Percentiles rank a stretch among this genome's conserved stretches.
Conservation (phyloP, 2,888 invertebrate species). For the Amphipoea lucens region DNA sequence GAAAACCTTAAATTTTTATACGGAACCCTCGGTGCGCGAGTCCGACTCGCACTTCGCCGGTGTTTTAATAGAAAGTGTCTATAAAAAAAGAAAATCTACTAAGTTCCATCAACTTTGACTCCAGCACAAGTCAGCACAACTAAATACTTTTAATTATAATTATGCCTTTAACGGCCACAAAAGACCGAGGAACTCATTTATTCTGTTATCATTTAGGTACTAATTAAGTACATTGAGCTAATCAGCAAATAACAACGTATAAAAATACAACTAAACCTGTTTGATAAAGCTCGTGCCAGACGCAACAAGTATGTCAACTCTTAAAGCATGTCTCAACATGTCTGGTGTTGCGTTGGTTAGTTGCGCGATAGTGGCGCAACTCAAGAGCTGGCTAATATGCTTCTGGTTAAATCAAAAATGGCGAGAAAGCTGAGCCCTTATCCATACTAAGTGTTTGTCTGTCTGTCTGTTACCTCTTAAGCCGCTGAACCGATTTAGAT, state of each 20-base stretch:
- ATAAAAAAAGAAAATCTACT: neutral
- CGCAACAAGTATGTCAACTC: conserved; percentile 12
- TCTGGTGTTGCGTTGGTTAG: conserved; percentile 54
- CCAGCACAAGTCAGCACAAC: too few species aligned
- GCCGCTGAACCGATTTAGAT: too few species aligned
- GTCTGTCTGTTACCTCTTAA: too few species aligned
- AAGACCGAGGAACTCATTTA: conserved; percentile 41
- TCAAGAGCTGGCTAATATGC: neutral
- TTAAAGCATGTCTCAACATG: conserved; percentile 6
- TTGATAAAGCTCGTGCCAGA: conserved; percentile 19
- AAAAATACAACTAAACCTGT: conserved; percentile 12
- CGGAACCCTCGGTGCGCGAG: too few species aligned
- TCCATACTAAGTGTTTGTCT: too few species aligned
- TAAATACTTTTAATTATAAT: neutral
- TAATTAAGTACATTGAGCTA: conserved; percentile 19
- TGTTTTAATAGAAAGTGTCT: too few species aligned
- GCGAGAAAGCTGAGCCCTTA: too few species aligned
- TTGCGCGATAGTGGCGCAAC: conserved; percentile 35
- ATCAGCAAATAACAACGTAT: conserved; percentile 16
- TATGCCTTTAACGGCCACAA: neutral
- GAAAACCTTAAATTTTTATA: too few species aligned
- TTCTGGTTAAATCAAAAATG: neutral
- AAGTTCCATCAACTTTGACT: neutral
- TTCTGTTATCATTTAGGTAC: conserved; percentile 18
- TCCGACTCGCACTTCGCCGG: too few species aligned